A percentile compares a stretch with the other conserved stretches of the same genome.
Conservation (phyloP, 2,113 vertebrate species). For the Xiphorhynchus elegans region DNA sequence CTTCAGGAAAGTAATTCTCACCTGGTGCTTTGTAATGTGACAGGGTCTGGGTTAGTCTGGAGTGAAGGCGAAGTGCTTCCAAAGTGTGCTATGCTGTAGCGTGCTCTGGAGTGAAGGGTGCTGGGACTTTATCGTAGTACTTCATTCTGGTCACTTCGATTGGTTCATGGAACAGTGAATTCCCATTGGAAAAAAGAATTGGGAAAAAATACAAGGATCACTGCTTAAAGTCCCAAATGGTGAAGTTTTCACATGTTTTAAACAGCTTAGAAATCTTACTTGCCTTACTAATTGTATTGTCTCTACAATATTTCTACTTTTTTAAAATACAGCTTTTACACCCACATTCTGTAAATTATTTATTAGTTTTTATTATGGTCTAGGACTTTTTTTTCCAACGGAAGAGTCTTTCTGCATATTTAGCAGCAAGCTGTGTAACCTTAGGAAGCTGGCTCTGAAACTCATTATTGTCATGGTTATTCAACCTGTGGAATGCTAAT, state of each 20-base stretch:
- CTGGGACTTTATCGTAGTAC: background rate
- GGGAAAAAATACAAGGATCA: background rate
- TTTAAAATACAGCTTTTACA: background rate
- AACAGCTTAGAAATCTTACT: background rate
- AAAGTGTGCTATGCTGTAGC: fast-evolving
- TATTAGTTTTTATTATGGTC: background rate
- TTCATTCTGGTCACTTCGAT: fast-evolving
- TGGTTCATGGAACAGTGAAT: background rate
- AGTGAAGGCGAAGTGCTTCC: background rate
- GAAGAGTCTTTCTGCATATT: background rate
- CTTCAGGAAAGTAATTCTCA: background rate
- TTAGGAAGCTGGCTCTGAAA: background rate
- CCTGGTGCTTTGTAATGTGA: fast-evolving
- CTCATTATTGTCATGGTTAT: fast-evolving
- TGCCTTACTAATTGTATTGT: background rate
- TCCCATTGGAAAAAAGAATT: background rate
- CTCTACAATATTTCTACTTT: background rate
- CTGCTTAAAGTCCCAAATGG: background rate
- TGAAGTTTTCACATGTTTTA: background rate
- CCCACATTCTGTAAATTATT: background rate
- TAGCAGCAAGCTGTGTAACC: background rate
- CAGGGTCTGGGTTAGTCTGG: background rate
- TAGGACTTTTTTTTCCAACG: background rate
- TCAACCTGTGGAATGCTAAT: fast-evolving
- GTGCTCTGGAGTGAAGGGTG: background rate